A percentile compares a stretch with the other conserved stretches of the same genome.
These are phyloP conservation scores for Tetrax tetrax DNA, from an alignment of 2,113 vertebrate species.

Conservation along the genomic window DNA sequence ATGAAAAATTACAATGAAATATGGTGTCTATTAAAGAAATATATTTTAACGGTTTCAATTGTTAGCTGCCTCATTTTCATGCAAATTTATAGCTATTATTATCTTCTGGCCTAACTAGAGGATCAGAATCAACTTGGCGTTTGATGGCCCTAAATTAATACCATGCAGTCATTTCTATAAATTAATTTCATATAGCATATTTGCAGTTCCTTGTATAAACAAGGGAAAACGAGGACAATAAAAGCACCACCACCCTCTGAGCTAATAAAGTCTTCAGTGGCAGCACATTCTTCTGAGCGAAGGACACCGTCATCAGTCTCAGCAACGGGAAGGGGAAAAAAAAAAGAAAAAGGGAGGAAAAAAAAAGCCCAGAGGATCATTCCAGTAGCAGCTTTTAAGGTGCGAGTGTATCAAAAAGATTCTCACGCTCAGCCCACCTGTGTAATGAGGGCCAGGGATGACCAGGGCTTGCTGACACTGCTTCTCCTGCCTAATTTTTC, in stretches of 20 bases:
- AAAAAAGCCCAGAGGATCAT: neutral
- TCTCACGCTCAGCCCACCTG: fast-evolving
- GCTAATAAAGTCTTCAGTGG: neutral
- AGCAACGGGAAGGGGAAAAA: neutral
- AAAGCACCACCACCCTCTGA: neutral
- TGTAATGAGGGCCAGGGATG: neutral
- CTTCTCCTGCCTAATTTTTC: neutral
- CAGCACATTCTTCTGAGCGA: neutral
- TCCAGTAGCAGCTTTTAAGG: neutral
- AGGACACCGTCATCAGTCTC: neutral
- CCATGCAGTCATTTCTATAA: neutral
- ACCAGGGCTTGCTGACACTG: neutral
- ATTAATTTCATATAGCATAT: neutral
- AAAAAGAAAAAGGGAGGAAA: neutral
- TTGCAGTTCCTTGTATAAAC: neutral
- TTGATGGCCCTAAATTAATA: neutral
- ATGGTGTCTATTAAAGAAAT: constrained; percentile 12
- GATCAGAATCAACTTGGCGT: neutral
- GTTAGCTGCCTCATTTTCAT: neutral
- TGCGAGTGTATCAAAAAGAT: neutral
- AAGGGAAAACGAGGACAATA: neutral
- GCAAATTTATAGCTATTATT: neutral
- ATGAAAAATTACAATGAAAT: constrained; percentile 34
- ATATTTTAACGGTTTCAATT: neutral
- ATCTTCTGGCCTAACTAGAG: neutral